Percentiles rank a stretch among this genome's conserved stretches.
phyloP scores from a whole-genome alignment of 2,888 invertebrate genomes.

The Resseliella maxima region DNA sequence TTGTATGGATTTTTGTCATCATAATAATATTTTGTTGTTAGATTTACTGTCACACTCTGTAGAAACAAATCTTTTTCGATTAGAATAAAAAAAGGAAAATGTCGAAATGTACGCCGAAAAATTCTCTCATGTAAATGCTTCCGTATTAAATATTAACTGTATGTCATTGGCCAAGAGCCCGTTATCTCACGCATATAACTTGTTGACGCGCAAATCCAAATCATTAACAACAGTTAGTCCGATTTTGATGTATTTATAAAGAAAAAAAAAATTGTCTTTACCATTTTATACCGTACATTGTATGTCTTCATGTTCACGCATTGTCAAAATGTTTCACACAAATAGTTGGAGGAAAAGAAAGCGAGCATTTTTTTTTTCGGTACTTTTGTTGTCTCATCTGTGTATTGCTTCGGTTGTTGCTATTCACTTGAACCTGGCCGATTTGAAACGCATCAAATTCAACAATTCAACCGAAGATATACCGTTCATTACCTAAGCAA shows the following conservation, averaged over 20 bases:
- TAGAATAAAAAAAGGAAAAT: too few relatives aligned
- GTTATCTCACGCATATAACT: not conserved
- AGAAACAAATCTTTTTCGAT: too few relatives aligned
- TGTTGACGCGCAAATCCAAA: not conserved
- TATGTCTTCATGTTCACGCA: too few relatives aligned
- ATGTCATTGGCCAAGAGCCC: not conserved
- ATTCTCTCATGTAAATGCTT: not conserved
- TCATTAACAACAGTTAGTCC: not conserved
- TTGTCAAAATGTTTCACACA: too few relatives aligned
- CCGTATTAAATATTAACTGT: not conserved
- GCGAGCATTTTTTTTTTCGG: too few relatives aligned
- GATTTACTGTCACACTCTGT: not conserved
- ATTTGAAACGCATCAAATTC: not conserved
- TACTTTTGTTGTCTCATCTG: not conserved
- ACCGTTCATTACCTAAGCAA: conserved; percentile 18
- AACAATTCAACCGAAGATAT: not conserved
- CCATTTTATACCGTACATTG: not conserved
- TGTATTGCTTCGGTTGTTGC: not conserved
- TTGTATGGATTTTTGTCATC: too few relatives aligned
- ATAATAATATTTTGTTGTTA: too few relatives aligned
- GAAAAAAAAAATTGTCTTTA: not conserved
- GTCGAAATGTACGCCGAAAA: not conserved
- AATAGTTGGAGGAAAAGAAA: too few relatives aligned
- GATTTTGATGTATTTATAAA: not conserved
- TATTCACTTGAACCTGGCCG: not conserved